A percentile compares a stretch with the other conserved stretches of the same genome.
phyloP scores from a whole-genome alignment of 2,797 vertebrate species.

The Oreonectes daqikongensis region DNA sequence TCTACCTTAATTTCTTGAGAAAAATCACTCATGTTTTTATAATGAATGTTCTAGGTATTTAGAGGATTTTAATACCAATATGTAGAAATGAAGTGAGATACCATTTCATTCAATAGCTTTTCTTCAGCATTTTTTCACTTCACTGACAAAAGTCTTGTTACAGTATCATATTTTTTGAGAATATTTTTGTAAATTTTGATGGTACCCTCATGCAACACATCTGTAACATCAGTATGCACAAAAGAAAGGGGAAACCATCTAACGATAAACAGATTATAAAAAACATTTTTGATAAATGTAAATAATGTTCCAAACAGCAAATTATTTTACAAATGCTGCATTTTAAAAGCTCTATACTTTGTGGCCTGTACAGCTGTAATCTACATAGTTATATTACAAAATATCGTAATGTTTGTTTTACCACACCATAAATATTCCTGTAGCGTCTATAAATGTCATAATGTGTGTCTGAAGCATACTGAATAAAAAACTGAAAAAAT shows the following conservation, averaged over 20 bases:
- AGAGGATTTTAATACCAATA: conserved; percentile 14
- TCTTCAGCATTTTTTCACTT: background rate
- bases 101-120: background rate
- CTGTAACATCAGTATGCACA: conserved; percentile 68
- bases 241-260: conserved; percentile 30
- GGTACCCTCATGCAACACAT: conserved; percentile 19
- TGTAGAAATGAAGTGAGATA: conserved; percentile 18
- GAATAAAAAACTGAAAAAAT: conserved; percentile 11
- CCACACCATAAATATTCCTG: background rate
- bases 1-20: conserved; percentile 35
- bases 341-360: conserved; percentile 2
- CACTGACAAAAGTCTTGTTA: conserved; percentile 16
- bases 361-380: background rate
- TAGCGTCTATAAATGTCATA: conserved; percentile 14
- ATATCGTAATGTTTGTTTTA: conserved; percentile 54
- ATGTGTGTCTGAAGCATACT: conserved; percentile 14
- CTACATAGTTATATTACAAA: conserved; percentile 19
- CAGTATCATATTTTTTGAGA: conserved; percentile 60
- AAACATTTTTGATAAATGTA: conserved; percentile 64
- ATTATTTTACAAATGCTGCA: conserved; percentile 23
- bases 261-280: conserved; percentile 35
- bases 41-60: conserved; percentile 18
- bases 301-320: conserved; percentile 57
- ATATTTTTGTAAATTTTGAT: conserved; percentile 74
- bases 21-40: conserved; percentile 34